These are phyloP conservation scores for Hylyphantes graminicola DNA, from an alignment of 1,140 invertebrate genomes.

Conservation along the genomic window DNA sequence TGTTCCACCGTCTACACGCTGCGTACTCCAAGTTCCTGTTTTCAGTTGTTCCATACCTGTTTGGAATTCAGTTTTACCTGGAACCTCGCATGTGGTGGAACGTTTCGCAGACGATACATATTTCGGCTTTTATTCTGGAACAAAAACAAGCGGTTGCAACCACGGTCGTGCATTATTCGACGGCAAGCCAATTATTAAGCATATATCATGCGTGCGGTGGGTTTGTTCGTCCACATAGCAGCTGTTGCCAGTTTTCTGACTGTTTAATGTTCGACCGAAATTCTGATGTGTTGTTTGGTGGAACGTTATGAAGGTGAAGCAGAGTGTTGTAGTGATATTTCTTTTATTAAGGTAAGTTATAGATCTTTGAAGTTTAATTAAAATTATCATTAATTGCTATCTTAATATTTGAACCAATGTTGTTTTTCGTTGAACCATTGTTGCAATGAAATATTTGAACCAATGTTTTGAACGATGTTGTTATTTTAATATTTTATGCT, in stretches of 20 bases:
- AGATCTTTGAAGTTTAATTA: too few species aligned
- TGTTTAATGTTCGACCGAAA: background rate
- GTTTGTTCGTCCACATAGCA: background rate
- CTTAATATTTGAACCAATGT: background rate
- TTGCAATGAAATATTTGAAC: too few species aligned
- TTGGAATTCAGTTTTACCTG: constrained; percentile 20
- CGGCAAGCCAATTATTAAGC: too few species aligned
- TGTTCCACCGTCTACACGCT: constrained; percentile 6
- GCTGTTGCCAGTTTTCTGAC: constrained; percentile 31
- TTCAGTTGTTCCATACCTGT: constrained; percentile 51
- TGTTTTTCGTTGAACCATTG: too few species aligned
- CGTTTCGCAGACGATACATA: background rate
- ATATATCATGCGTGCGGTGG: background rate
- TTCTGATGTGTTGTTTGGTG: constrained; percentile 16
- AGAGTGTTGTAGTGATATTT: constrained; percentile 4
- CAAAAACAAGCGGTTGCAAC: too few species aligned
- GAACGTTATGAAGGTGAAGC: constrained; percentile 20
- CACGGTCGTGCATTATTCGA: too few species aligned
- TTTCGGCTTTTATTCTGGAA: background rate
- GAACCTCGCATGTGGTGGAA: background rate
- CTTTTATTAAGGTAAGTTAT: constrained; percentile 16
- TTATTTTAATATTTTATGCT: too few species aligned
- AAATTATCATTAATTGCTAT: too few species aligned
- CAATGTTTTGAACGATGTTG: too few species aligned
- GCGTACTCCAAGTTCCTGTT: constrained; percentile 48